These are phyloP conservation scores for Drosophila mayaguana DNA, from an alignment of 2,888 invertebrate genomes.

Conservation along the genomic window DNA sequence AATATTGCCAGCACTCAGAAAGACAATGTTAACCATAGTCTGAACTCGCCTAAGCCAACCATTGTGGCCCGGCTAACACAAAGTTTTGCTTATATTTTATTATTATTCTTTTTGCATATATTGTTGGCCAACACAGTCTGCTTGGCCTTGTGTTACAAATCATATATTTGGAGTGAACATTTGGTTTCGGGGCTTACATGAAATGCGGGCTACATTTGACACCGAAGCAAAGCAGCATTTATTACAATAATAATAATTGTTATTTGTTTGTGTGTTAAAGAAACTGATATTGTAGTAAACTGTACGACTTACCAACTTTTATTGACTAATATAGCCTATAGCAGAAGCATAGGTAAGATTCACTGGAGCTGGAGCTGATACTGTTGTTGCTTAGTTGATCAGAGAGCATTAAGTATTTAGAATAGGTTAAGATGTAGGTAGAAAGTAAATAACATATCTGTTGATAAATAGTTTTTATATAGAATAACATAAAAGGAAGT, in stretches of 20 bases:
- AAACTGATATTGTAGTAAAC: not conserved
- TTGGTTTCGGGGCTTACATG: not conserved
- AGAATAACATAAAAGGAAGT: not conserved
- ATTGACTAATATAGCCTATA: not conserved
- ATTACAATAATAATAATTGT: conserved; percentile 2
- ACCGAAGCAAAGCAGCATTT: not conserved
- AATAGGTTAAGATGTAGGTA: not conserved
- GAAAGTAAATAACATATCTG: not conserved
- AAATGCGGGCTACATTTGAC: not conserved
- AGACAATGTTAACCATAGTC: conserved; percentile 26
- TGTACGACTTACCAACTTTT: too few relatives aligned
- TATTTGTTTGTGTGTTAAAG: not conserved
- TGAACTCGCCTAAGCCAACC: conserved; percentile 11
- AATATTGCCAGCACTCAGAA: conserved; percentile 41
- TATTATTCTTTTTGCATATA: conserved; percentile 11
- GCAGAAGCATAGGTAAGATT: not conserved
- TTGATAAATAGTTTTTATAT: not conserved
- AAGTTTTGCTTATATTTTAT: conserved; percentile 1
- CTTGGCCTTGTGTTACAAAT: conserved; percentile 3
- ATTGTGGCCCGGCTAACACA: conserved; percentile 1
- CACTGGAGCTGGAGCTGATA: not conserved
- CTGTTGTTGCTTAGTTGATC: not conserved
- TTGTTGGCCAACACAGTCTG: not conserved
- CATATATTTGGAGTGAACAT: conserved; percentile 1
- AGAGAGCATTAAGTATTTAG: not conserved